phyloP scores from a whole-genome alignment of 2,113 vertebrate genomes.

The Ranitomeya variabilis region DNA sequence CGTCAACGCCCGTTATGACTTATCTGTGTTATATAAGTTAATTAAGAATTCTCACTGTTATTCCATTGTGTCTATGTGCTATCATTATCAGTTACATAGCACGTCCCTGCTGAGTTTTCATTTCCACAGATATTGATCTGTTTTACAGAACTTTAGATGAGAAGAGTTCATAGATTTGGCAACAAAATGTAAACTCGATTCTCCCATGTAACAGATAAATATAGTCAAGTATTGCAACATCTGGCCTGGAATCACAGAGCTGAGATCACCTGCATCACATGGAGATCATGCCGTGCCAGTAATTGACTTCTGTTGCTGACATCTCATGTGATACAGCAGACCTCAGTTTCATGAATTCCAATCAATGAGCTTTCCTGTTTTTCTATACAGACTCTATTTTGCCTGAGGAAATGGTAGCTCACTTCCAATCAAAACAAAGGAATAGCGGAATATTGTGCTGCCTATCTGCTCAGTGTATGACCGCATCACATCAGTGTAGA shows the following conservation, averaged over 20 bases:
- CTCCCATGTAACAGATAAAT: not conserved
- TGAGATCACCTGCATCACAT: slow-evolving; percentile 49
- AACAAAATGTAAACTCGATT: slow-evolving; percentile 1
- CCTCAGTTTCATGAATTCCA: slow-evolving; percentile 34
- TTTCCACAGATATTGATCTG: not conserved
- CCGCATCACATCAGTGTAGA: not conserved
- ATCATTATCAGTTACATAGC: not conserved
- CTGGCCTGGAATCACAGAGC: slow-evolving; percentile 1
- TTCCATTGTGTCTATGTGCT: not conserved
- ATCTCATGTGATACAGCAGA: slow-evolving; percentile 39
- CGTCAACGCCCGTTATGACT: not conserved
- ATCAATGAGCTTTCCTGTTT: slow-evolving; percentile 44
- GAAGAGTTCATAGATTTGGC: not conserved
- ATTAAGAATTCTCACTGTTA: not conserved
- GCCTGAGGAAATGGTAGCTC: slow-evolving; percentile 38
- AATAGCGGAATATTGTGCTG: slow-evolving; percentile 18
- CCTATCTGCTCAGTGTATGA: slow-evolving; percentile 10
- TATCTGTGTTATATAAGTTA: not conserved
- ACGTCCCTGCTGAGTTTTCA: not conserved
- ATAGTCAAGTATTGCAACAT: slow-evolving; percentile 23
- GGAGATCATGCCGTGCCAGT: slow-evolving; percentile 30
- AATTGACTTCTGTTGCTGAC: slow-evolving; percentile 49
- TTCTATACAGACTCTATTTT: slow-evolving; percentile 8
- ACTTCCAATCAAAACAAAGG: slow-evolving; percentile 37
- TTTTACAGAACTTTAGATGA: not conserved